Evolutionary conservation across 2,888 invertebrate genomes (phyloP), one percentile per base, ranked within the genome.

Genomic region (Agrochola lychnidis): DNA sequence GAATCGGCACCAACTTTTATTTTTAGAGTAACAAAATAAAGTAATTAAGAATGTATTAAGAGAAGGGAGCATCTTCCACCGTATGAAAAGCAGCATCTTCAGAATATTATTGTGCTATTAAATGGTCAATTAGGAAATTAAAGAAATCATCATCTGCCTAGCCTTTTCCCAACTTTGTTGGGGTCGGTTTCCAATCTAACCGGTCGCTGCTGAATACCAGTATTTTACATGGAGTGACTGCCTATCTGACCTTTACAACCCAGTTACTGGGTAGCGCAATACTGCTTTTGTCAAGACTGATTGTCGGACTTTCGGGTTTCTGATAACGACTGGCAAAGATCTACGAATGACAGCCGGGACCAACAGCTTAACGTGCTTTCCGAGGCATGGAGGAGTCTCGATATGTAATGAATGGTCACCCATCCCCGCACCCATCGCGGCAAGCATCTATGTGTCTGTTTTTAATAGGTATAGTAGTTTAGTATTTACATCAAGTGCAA

Each of bases 21-120:
- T 73, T 82, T 82, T 36, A 76, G 73, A 78, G 1, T 69, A 70
- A 70, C 45, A 61, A 85, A 76, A 16, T 59, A 71, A 74, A 74
- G 59, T 67, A 73, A 80, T 85, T 80, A 85, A 73, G 56, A 86
- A 78, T 73, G 63, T 73, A 73, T 79, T 82, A 75, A 61, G 70
- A 81, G 25, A 42, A 30, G 40, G 69, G 48, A 68, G 64, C 19
- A 12, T 42, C 76, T 61, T 69, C 57, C 16, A 22, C 9, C 40
- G 61, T 36, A 51, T 66, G 62, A 3, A 62, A 42, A 61, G 51
- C 40, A 61, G n/a, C 40, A 48, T 45, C 36, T 45, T 73, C 40
- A 63, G 16, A 59, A 53, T 63, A 70, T 51, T 4, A 51, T 48
- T 63, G 2, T 56, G 48, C 7, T 51, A 42, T 51, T 30, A 22